Percentiles rank a stretch among this genome's conserved stretches.
phyloP scores from a whole-genome alignment of 1,140 invertebrate genomes.

The Cydia amplana region DNA sequence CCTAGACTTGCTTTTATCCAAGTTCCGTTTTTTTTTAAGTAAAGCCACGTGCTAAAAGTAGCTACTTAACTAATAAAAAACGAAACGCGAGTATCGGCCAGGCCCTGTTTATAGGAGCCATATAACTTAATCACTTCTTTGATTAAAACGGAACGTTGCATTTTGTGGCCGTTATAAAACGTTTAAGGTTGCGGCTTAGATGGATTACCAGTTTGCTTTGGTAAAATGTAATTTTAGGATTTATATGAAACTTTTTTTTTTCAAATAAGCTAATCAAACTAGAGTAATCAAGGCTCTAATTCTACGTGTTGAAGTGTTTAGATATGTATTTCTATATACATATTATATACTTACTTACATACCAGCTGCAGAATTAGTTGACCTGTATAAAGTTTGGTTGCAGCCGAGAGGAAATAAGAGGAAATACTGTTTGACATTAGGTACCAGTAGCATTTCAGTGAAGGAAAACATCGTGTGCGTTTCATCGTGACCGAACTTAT shows the following conservation, averaged over 20 bases:
- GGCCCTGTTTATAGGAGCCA: slow-evolving; percentile 22
- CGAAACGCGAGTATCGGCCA: slow-evolving; percentile 19
- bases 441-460: too few species aligned
- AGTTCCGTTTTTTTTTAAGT: not conserved
- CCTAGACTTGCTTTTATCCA: too few species aligned
- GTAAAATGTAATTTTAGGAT: not conserved
- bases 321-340: too few species aligned
- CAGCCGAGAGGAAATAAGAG: too few species aligned
- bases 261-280: too few species aligned
- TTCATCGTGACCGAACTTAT: not conserved
- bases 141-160: slow-evolving; percentile 37
- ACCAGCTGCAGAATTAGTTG: too few species aligned
- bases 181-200: slow-evolving; percentile 20
- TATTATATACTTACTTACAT: too few species aligned
- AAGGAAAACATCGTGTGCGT: too few species aligned
- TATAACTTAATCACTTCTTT: slow-evolving; percentile 37
- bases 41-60: slow-evolving; percentile 4
- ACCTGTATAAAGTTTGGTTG: too few species aligned
- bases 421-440: too few species aligned
- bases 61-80: slow-evolving; percentile 26
- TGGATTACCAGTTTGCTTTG: not conserved
- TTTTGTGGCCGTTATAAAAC: slow-evolving; percentile 32
- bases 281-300: too few species aligned
- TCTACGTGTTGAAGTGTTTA: too few species aligned
- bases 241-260: not conserved